Base-by-base conservation (phyloP, 2,113 vertebrate species). In the Phalacrocorax carbo region DNA sequence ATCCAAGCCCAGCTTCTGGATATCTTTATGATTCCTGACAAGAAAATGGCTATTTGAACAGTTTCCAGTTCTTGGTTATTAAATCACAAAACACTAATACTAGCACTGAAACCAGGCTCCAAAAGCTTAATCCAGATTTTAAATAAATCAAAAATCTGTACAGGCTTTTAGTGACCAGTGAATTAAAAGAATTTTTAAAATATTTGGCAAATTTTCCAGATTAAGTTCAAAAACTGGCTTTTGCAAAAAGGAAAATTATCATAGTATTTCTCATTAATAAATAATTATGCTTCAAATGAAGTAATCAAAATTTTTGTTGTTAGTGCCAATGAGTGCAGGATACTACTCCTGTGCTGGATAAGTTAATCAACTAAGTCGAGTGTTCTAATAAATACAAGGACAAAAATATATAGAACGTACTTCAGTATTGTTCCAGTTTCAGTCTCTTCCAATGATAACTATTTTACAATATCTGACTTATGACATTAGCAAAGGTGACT, bases 381-480 rank as follows among this genome's bases (percentile, higher is more conserved):
- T 6, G 0, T 14, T 44, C 20, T 51, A 58, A 75, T 7, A 51
- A 79, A 38, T 0, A 0, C 17, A 32, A 88, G 14, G 10, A 25
- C 23, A 79, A 79, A 42, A 87, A 23, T 0, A 10, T 3, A 23
- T 2, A 15, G 22, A 70, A 44, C 27, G 17, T n/a, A 78, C 26
- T 51, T 60, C 32, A 44, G 18, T 11, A 38, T 26, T 46, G 16
- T 46, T 46, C 17, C 16, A 15, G 27, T 57, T 61, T 77, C 73
- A 68, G 36, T 32, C 57, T 49, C 3, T 62, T 80, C 20, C 49
- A 49, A 3, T 27, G 8, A 42, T n/a, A 84, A 52, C 6, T 76
- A 34, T 60, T 84, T 15, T 20, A 73, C 46, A 34, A 7, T 29
- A 49, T n/a, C 15, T 64, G 34, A 32, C 11, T 19, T 69, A 29